Conservation (phyloP, 2,113 vertebrate species). For the Corythoichthys haematopterus region DNA sequence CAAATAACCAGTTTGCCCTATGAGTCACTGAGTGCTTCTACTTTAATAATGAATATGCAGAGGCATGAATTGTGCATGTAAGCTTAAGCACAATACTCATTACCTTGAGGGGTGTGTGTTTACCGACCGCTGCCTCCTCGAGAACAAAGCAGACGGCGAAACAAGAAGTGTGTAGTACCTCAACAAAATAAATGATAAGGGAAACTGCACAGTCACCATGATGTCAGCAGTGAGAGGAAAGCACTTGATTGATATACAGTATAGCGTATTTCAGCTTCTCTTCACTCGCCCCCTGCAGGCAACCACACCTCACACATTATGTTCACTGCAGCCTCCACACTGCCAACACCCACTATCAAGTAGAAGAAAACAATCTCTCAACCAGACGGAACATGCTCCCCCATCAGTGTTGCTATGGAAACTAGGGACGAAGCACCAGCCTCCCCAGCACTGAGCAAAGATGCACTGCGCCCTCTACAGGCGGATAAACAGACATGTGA, state of each 20-base stretch:
- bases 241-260: not conserved
- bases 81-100: constrained; percentile 26
- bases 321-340: constrained; percentile 36
- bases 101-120: constrained; percentile 21
- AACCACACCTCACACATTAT: constrained; percentile 59
- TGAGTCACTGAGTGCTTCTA: constrained; percentile 34
- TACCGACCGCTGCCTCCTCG: constrained; percentile 10
- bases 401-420: constrained; percentile 64
- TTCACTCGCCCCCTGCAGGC: constrained; percentile 9
- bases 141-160: not conserved
- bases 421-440: constrained; percentile 47
- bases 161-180: not conserved
- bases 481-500: constrained; percentile 36
- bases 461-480: constrained; percentile 51
- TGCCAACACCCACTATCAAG: constrained; percentile 41
- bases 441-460: constrained; percentile 5
- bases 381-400: constrained; percentile 28
- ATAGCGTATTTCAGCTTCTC: not conserved
- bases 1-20: constrained; percentile 37
- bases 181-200: not conserved
- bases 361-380: constrained; percentile 17
- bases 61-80: constrained; percentile 8
- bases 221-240: constrained; percentile 15
- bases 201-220: constrained; percentile 28
- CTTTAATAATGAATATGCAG: constrained; percentile 53